These are phyloP conservation scores for Rhagonycha lutea DNA, from an alignment of 2,888 invertebrate genomes.

Conservation along the genomic window DNA sequence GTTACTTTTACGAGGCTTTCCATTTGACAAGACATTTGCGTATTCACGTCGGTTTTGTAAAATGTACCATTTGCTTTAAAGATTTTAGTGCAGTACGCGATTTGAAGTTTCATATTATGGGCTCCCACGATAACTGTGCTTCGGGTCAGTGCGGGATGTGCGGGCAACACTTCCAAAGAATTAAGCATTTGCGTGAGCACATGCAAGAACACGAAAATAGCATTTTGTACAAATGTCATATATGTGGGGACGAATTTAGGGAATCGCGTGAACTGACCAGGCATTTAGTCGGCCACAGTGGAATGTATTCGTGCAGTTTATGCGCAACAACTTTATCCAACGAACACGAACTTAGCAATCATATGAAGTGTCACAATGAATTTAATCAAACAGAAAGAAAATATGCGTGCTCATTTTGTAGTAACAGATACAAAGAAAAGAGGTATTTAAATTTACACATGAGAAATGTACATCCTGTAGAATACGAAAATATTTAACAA, in stretches of 20 bases:
- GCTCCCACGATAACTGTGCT: slow-evolving; percentile 20
- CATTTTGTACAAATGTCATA: slow-evolving; percentile 34
- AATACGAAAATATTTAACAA: background rate
- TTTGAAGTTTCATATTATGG: slow-evolving; percentile 27
- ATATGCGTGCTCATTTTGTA: slow-evolving; percentile 30
- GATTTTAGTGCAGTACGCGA: slow-evolving; percentile 30
- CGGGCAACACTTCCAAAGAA: slow-evolving; percentile 20
- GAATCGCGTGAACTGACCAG: slow-evolving; percentile 32
- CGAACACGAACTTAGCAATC: slow-evolving; percentile 29
- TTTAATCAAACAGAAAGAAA: slow-evolving; percentile 7
- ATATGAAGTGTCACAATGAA: slow-evolving; percentile 19
- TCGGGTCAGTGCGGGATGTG: slow-evolving; percentile 31
- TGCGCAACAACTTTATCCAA: slow-evolving; percentile 29
- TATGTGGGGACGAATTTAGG: slow-evolving; percentile 31
- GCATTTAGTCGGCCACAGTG: slow-evolving; percentile 34
- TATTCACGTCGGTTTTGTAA: slow-evolving; percentile 29
- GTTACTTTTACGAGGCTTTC: slow-evolving; percentile 31
- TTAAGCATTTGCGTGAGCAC: slow-evolving; percentile 27
- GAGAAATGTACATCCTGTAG: slow-evolving; percentile 20
- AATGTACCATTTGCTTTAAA: slow-evolving; percentile 30
- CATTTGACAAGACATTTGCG: slow-evolving; percentile 32
- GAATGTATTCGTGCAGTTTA: slow-evolving; percentile 28
- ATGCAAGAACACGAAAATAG: slow-evolving; percentile 29
- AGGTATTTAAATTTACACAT: slow-evolving; percentile 25
- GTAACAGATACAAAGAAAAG: slow-evolving; percentile 28